Base-by-base conservation (phyloP, 2,797 vertebrate genomes). In the Fratercula arctica region DNA sequence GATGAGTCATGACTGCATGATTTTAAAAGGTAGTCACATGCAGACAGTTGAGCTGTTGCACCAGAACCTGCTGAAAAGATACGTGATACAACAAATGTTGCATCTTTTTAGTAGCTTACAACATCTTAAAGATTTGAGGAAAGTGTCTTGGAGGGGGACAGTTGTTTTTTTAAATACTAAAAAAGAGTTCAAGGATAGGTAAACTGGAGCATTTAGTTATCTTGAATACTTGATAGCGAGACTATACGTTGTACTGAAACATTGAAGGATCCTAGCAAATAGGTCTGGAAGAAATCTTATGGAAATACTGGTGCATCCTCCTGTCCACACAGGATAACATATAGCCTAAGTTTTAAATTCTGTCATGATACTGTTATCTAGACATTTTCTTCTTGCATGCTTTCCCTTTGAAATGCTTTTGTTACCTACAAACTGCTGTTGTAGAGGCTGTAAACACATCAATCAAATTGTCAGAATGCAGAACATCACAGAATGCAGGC, bases 1-100 rank as follows among this genome's bases (percentile, higher is more conserved):
- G 90, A 83, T 94, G 93, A 95, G 72, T 96, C 94, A 95, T 59
- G 66, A 85, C 93, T 97, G 94, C 75, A 63, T 97, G 90, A 94
- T 95, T 95, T 93, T 61, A 35, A 90, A 93, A 96, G 91, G 56
- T 79, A 86, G 89, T 95, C 91, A 96, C 92, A 87, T 94, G 92
- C 75, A 86, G 56, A 41, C 67, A 67, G 57, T 84, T 90, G 45
- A 91, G 75, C 61, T 92, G 45, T 83, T 94, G 67, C 78, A 87
- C 53, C 39, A 87, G 60, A 83, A 89, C 64, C n/a, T 87, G 25
- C 60, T 85, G 60, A 94, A 88, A 87, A 79, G 17, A 81, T 51
- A 54, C 1, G 6, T 57, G 68, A 75, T 74, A 57, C 20, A 46
- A 57, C 11, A 74, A 68, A 64, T 35, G 4, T 35, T 87, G 14